These are phyloP conservation scores for Suncus etruscus DNA, from an alignment of 2,113 vertebrate species.

Conservation along the genomic window DNA sequence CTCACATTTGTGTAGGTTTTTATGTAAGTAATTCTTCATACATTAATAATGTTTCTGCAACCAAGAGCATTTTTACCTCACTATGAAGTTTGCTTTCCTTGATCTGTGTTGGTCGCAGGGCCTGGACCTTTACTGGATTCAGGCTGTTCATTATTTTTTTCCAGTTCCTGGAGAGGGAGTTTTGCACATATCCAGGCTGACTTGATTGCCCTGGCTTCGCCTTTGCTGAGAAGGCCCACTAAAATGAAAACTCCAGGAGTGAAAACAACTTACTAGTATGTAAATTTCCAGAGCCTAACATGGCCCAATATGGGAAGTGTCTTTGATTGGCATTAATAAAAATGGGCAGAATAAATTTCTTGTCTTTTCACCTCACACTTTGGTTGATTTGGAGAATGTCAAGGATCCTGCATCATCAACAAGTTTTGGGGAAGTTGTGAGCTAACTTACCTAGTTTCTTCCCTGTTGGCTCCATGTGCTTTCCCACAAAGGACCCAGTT, in stretches of 20 bases:
- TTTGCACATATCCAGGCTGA: neutral
- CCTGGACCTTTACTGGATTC: neutral
- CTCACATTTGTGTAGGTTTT: neutral
- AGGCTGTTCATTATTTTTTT: conserved; percentile 8
- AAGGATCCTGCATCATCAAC: conserved; percentile 77
- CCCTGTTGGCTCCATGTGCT: conserved; percentile 67
- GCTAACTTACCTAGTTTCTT: conserved; percentile 55
- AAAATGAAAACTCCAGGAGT: neutral
- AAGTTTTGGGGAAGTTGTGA: conserved; percentile 67
- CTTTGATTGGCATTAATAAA: conserved; percentile 4
- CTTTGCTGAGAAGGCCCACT: neutral
- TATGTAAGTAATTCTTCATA: neutral
- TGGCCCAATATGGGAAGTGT: neutral
- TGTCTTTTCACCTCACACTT: neutral
- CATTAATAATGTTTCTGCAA: conserved; percentile 33
- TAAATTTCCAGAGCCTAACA: neutral
- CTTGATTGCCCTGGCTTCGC: neutral
- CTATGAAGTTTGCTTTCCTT: neutral
- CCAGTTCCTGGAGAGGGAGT: neutral
- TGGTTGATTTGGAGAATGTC: neutral
- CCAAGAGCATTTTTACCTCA: conserved; percentile 3
- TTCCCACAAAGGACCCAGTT: conserved; percentile 67
- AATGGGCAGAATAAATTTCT: neutral
- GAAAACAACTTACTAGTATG: neutral
- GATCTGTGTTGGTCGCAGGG: neutral